Evolutionary conservation across 2,888 invertebrate genomes (phyloP), one percentile per base, ranked within the genome.

Genomic region (Formica aserva): DNA sequence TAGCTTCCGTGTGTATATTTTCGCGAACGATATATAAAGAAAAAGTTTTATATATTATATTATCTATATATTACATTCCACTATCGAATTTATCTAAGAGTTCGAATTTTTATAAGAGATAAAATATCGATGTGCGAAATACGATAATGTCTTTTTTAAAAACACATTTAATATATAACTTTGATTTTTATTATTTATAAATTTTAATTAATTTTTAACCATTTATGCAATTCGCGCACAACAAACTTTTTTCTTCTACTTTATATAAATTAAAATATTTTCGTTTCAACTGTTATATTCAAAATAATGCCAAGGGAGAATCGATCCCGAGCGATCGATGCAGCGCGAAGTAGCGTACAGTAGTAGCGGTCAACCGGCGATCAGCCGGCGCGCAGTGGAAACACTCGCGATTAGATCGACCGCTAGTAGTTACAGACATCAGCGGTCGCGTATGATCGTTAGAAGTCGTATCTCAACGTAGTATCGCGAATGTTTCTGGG

Each of bases 401-500:
- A 8, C 32, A 18, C 41, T 15, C 67, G 32, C 22, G 67, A 67
- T 77, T 67, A 22, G 45, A 52, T 35, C 78, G 45, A 57, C 22
- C 57, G 78, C 52, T 11, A 71, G 52, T 52, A 65, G 67, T 71
- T 77, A 38, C 18, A 26, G n/a, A 11, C 57, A 41, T 41, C 67
- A 78, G 45, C 57, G 69, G n/a, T 18, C 15, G 26, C n/a, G 22
- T 32, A n/a, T 52, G 6, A 11, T n/a, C 48, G 48, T n/a, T 52
- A 52, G n/a, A n/a, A 45, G n/a, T 32, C 22, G 29, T 52, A 71
- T 60, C 65, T 65, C 26, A 35, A 41, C 9, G 29, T 55, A 45
- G 15, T 45, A 78, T 60, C 13, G 71, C 71, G 69, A 78, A 78
- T 60, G 48, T 52, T 52, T 52, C 48, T 52, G n/a, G 48, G 48